These are phyloP conservation scores for Rhamnusium bicolor DNA, from an alignment of 2,888 invertebrate genomes.

Conservation along the genomic window DNA sequence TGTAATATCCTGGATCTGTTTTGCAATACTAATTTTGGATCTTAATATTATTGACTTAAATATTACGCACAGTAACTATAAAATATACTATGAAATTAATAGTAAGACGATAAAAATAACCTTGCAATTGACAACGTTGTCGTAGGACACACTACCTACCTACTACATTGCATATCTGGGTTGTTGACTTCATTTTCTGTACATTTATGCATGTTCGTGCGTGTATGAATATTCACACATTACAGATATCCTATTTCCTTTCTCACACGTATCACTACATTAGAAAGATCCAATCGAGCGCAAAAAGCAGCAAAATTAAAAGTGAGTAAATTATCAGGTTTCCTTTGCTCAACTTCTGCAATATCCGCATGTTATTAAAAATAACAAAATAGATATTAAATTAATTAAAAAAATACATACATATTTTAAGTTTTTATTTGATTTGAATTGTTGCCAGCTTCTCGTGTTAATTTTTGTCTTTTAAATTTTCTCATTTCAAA, in stretches of 20 bases:
- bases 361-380: background rate
- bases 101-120: background rate
- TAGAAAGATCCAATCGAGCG: constrained; percentile 7
- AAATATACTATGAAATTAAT: background rate
- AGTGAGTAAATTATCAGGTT: constrained; percentile 17
- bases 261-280: constrained; percentile 58
- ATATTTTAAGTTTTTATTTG: too few relatives aligned
- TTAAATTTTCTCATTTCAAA: too few relatives aligned
- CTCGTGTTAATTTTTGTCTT: too few relatives aligned
- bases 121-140: background rate
- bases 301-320: constrained; percentile 9
- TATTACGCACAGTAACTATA: background rate
- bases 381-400: background rate
- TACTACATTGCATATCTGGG: background rate
- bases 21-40: too few relatives aligned
- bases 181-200: background rate
- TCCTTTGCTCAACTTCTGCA: constrained; percentile 3
- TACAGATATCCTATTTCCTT: constrained; percentile 55
- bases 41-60: too few relatives aligned
- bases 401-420: too few relatives aligned
- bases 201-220: constrained; percentile 1
- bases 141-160: background rate
- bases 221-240: constrained; percentile 39
- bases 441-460: too few relatives aligned
- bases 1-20: too few relatives aligned